A percentile compares a stretch with the other conserved stretches of the same genome.
Evolutionary conservation across 2,888 invertebrate species (phyloP).

Genomic region (Volucella bombylans): DNA sequence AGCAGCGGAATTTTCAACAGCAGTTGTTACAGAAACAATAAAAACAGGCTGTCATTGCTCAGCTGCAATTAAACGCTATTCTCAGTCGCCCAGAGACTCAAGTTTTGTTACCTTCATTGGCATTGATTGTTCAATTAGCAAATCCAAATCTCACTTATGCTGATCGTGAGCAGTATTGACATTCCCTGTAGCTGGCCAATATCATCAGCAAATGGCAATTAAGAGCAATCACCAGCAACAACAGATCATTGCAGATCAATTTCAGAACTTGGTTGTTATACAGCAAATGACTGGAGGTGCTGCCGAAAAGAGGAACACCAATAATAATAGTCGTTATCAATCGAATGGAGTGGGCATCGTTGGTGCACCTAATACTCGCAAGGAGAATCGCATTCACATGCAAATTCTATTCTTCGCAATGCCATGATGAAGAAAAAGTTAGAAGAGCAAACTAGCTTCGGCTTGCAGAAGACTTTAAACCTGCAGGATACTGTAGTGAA

Average conservation of each 20-base stretch:
- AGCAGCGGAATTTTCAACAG: no score
- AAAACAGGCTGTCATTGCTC: no score
- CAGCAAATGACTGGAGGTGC: constrained; percentile 78
- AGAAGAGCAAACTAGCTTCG: no score
- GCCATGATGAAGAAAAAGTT: no score
- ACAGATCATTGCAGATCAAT: constrained; percentile 79
- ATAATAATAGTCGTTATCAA: background rate
- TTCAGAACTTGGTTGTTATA: constrained; percentile 80
- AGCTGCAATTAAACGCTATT: no score
- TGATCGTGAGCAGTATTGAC: constrained; percentile 81
- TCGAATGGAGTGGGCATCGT: constrained; percentile 1
- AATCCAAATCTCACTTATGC: constrained; percentile 79
- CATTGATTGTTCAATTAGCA: constrained; percentile 80
- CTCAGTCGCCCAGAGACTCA: no score
- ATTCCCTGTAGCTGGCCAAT: constrained; percentile 80
- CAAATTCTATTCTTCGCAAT: no score
- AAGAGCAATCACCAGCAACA: constrained; percentile 75
- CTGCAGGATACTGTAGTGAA: constrained; percentile 60
- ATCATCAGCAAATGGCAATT: constrained; percentile 76
- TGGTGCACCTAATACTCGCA: background rate
- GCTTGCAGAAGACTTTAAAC: constrained; percentile 78
- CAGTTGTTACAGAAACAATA: no score
- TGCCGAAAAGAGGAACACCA: constrained; percentile 66
- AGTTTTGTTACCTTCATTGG: no score
- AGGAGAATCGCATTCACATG: no score